Base-by-base conservation (phyloP, 2,797 vertebrate genomes). In the Bufotes viridis region DNA sequence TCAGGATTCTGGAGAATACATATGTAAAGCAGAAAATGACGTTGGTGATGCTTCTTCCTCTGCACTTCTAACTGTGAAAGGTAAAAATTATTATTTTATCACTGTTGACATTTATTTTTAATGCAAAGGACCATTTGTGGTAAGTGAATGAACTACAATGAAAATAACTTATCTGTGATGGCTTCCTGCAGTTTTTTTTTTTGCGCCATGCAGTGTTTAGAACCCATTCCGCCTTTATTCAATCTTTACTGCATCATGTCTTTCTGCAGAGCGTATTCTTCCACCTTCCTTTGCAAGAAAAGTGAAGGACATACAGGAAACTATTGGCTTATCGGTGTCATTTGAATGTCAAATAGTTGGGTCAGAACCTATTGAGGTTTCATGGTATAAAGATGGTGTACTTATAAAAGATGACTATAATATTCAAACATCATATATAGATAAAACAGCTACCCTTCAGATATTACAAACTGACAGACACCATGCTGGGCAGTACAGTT, bases 201-300 rank as follows among this genome's bases (percentile, higher is more conserved):
- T 86, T n/a, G 61, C 57, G 26, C 63, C 18, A 86, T 83, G 55
- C 63, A 84, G 61, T 89, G 65, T 65, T 63, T n/a, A 63, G 20
- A 84, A 80, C 74, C 18, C 7, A 26, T 83, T 78, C 14, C 74
- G 34, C 74, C 69, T 53, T 79, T 76, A 13, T 76, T 76, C 74
- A 76, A 76, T 53, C 85, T 87, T 84, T 84, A 89, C 60, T 69
- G 88, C 85, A 87, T 87, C 81, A 81, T 87, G 65, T 84, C 92
- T 91, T 93, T 85, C 95, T 95, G 80, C 95, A 99, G 98, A 98
- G 90, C 97, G 96, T 87, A 99, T 98, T 93, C 96, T 96, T 5
- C 97, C 98, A 51, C 98, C 98, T 17, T 96, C 97, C 80, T 99
- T 99, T 94, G 97, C 97, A 76, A 99, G 97, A 95, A 98, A 97